Conservation (phyloP, 2,113 vertebrate genomes). For the Indicator indicator region DNA sequence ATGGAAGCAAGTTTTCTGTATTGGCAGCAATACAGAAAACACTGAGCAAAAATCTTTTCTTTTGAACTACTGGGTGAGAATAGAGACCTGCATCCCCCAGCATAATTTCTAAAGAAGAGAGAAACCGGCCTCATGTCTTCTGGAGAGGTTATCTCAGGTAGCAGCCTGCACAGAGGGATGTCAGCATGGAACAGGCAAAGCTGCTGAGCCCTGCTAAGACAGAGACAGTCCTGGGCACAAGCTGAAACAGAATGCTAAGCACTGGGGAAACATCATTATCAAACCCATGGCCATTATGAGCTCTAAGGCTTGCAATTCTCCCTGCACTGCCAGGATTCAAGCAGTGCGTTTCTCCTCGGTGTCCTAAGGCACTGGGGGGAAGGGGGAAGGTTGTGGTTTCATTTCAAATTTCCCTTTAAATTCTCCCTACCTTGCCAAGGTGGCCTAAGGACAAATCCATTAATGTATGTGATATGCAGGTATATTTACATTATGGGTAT, state of each 20-base stretch:
- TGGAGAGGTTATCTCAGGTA: constrained; percentile 12
- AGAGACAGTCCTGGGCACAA: neutral
- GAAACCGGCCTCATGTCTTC: neutral
- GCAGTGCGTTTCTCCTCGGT: neutral
- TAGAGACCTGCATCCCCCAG: neutral
- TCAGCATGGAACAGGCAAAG: neutral
- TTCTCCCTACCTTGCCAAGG: constrained; percentile 12
- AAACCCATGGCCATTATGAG: neutral
- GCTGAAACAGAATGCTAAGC: neutral
- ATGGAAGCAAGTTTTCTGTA: too few relatives aligned
- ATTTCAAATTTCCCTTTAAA: constrained; percentile 28
- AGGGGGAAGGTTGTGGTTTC: neutral
- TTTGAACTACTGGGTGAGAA: neutral
- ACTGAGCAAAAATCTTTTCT: neutral
- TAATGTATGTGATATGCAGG: neutral
- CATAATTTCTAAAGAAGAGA: neutral
- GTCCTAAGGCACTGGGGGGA: neutral
- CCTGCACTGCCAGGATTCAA: neutral
- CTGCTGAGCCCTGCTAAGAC: neutral
- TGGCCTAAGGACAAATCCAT: constrained; percentile 53
- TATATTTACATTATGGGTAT: neutral
- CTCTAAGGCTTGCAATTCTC: neutral
- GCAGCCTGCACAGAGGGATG: neutral
- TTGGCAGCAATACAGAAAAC: neutral
- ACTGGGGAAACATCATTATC: neutral